These are phyloP conservation scores for Iphiclides podalirius DNA, from an alignment of 2,888 invertebrate genomes.

Conservation along the genomic window DNA sequence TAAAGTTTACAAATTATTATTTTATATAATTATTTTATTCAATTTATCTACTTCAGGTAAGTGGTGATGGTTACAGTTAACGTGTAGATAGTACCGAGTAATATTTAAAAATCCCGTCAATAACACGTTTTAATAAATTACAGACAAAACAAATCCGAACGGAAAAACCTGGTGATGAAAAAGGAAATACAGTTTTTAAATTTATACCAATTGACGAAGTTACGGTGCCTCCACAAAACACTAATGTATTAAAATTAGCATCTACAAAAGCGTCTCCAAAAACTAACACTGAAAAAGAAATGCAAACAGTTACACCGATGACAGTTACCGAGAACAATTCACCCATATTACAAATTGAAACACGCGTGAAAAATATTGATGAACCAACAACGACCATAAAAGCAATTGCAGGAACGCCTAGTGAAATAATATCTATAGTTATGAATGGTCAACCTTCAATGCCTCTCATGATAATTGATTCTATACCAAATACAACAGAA, in stretches of 20 bases:
- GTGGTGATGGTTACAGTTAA: constrained; percentile 50
- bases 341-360: constrained; percentile 52
- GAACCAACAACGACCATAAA: constrained; percentile 41
- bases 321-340: constrained; percentile 58
- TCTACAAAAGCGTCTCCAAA: constrained; percentile 53
- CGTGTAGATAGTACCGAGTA: too few species aligned
- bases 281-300: constrained; percentile 41
- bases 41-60: constrained; percentile 44
- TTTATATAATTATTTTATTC: too few species aligned
- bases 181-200: constrained; percentile 64
- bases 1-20: constrained; percentile 3
- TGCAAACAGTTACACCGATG: constrained; percentile 45
- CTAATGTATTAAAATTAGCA: constrained; percentile 66
- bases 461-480: constrained; percentile 32
- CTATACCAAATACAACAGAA: constrained; percentile 9
- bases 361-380: constrained; percentile 36
- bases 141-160: constrained; percentile 79
- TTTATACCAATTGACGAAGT: constrained; percentile 74
- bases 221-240: constrained; percentile 54
- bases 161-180: constrained; percentile 66
- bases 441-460: constrained; percentile 24
- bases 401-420: constrained; percentile 33
- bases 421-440: constrained; percentile 29
- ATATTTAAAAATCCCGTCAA: not conserved
- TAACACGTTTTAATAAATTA: constrained; percentile 41